phyloP scores from a whole-genome alignment of 2,888 invertebrate species.

The Pristionchus arcanus region DNA sequence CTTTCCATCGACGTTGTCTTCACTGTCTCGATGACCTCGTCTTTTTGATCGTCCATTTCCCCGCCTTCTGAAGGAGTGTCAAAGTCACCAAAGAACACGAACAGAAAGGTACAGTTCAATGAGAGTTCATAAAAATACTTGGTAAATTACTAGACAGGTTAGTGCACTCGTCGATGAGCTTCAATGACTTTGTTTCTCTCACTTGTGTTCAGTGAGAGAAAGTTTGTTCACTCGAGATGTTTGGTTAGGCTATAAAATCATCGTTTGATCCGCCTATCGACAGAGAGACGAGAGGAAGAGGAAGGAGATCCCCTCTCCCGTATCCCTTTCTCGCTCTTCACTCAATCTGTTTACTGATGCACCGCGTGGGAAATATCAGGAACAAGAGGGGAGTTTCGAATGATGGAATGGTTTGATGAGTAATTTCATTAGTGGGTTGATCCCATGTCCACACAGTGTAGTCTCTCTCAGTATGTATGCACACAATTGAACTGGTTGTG shows the following conservation, averaged over 20 bases:
- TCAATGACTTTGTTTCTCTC: not conserved
- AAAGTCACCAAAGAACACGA: not conserved
- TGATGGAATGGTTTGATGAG: not conserved
- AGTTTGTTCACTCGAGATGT: conserved; percentile 3
- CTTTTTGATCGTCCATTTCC: not conserved
- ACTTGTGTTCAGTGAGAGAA: not conserved
- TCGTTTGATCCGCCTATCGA: not conserved
- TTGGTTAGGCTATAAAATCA: conserved; percentile 2
- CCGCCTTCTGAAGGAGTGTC: not conserved
- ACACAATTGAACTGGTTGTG: not conserved
- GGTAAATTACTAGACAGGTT: not conserved
- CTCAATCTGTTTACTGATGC: conserved; percentile 9
- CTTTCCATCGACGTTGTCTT: not conserved
- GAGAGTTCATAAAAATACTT: not conserved
- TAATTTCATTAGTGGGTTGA: not conserved
- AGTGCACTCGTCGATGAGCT: not conserved
- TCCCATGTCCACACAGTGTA: not conserved
- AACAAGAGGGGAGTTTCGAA: not conserved
- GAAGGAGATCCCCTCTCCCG: not conserved
- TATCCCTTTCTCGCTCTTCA: not conserved
- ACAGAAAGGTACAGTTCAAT: not conserved
- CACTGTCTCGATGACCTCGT: not conserved
- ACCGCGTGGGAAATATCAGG: not conserved
- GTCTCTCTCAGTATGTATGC: not conserved
- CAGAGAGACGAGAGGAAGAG: not conserved